A percentile compares a stretch with the other conserved stretches of the same genome.
These are phyloP conservation scores for Lasius platythorax DNA, from an alignment of 2,888 invertebrate species.

Conservation along the genomic window DNA sequence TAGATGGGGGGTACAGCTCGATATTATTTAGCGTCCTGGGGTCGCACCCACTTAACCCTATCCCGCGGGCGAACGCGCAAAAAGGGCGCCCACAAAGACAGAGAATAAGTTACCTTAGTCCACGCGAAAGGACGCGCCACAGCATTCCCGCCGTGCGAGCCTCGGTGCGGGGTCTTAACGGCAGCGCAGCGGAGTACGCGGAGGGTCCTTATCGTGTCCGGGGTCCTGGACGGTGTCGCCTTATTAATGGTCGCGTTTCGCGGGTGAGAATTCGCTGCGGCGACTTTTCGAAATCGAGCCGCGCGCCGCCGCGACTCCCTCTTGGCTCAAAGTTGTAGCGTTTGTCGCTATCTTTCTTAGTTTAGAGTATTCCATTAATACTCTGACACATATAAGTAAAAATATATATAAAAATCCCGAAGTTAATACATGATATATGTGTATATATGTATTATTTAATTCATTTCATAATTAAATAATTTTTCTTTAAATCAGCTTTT, in stretches of 20 bases:
- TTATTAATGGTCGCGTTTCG: conserved; percentile 72
- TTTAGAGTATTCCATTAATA: background rate
- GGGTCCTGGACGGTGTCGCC: conserved; percentile 53
- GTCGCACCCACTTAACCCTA: conserved; percentile 85
- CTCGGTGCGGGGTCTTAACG: conserved; percentile 59
- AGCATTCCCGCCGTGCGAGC: conserved; percentile 78
- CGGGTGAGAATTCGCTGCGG: conserved; percentile 64
- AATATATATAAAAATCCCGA: background rate
- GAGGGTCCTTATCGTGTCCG: conserved; percentile 69
- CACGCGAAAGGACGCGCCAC: conserved; percentile 78
- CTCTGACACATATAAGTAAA: background rate
- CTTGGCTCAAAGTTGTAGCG: background rate
- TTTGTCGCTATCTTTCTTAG: background rate
- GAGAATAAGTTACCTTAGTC: conserved; percentile 82
- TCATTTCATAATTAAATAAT: conserved; percentile 9
- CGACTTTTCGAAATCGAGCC: conserved; percentile 42
- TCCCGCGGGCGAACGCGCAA: conserved; percentile 77
- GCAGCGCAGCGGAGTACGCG: conserved; percentile 63
- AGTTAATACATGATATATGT: background rate
- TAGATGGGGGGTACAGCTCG: conserved; percentile 81
- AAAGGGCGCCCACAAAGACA: conserved; percentile 82
- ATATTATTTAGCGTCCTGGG: conserved; percentile 84
- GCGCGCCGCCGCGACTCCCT: background rate
- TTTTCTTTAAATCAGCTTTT: background rate
- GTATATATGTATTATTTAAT: background rate